Evolutionary conservation across 2,113 vertebrate species (phyloP).

Genomic region (Cervus canadensis): DNA sequence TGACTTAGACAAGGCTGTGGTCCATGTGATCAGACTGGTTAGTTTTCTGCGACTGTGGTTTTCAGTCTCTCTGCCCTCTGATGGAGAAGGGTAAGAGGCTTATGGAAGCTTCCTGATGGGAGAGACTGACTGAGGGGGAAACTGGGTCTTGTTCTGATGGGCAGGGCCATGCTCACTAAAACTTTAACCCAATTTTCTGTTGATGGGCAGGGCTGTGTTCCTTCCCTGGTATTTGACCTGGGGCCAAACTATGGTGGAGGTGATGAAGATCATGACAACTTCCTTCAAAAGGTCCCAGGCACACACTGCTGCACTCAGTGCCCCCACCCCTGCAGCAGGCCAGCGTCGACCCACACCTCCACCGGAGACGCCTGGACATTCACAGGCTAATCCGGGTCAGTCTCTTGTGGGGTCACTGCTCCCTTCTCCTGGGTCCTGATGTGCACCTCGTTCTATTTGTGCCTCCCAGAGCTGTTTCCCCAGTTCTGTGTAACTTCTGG

Average conservation of each 20-base stretch:
- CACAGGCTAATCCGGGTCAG: background rate
- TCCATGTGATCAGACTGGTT: background rate
- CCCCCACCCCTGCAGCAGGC: background rate
- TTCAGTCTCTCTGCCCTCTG: background rate
- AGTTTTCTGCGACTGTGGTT: background rate
- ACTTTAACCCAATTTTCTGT: background rate
- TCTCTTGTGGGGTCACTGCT: background rate
- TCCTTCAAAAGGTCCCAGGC: background rate
- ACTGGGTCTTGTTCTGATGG: background rate
- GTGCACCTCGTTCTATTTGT: background rate
- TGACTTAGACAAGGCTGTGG: background rate
- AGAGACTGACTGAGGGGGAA: background rate
- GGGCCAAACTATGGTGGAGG: background rate
- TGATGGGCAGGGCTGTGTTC: background rate
- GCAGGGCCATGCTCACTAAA: background rate
- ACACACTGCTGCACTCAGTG: fast-evolving
- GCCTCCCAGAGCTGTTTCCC: background rate
- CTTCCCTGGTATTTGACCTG: background rate
- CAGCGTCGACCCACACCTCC: fast-evolving
- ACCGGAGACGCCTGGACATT: background rate
- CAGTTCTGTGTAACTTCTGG: background rate
- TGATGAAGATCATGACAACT: fast-evolving
- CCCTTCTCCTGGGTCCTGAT: background rate
- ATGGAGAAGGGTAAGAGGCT: background rate
- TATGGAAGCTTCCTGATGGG: background rate